These are phyloP conservation scores for Pandemis cinnamomeana DNA, from an alignment of 2,888 invertebrate genomes.

Conservation along the genomic window DNA sequence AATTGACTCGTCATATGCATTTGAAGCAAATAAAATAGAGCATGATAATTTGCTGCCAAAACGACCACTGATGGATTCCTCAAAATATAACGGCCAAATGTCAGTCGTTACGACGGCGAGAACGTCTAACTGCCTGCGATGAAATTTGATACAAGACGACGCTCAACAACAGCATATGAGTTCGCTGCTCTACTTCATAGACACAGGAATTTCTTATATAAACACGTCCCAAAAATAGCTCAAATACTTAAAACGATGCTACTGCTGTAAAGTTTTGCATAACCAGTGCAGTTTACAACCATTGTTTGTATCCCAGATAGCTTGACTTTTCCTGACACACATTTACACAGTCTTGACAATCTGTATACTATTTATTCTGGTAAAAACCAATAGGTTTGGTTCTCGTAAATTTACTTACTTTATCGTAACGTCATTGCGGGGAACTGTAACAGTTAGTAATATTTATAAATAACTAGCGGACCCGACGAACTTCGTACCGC, in stretches of 20 bases:
- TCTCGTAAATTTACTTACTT: no score
- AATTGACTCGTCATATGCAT: background rate
- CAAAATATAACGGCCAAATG: constrained; percentile 15
- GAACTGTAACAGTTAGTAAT: no score
- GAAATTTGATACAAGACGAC: constrained; percentile 15
- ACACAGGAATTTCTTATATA: background rate
- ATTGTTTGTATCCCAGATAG: background rate
- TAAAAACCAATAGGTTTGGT: no score
- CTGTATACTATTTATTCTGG: no score
- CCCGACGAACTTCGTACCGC: no score
- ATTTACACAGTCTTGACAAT: no score
- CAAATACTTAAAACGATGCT: background rate
- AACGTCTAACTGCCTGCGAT: constrained; percentile 17
- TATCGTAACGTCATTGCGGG: no score
- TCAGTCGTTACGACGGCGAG: constrained; percentile 9
- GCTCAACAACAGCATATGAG: constrained; percentile 1
- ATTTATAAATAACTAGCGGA: no score
- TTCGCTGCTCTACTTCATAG: background rate
- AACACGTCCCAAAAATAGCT: background rate
- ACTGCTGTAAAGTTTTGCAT: background rate
- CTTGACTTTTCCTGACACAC: no score
- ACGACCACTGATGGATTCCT: constrained; percentile 18
- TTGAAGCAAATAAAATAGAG: background rate
- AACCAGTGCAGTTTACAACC: background rate
- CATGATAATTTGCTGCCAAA: background rate